Evolutionary conservation across 2,113 vertebrate genomes (phyloP).

Genomic region (Hippotragus niger): DNA sequence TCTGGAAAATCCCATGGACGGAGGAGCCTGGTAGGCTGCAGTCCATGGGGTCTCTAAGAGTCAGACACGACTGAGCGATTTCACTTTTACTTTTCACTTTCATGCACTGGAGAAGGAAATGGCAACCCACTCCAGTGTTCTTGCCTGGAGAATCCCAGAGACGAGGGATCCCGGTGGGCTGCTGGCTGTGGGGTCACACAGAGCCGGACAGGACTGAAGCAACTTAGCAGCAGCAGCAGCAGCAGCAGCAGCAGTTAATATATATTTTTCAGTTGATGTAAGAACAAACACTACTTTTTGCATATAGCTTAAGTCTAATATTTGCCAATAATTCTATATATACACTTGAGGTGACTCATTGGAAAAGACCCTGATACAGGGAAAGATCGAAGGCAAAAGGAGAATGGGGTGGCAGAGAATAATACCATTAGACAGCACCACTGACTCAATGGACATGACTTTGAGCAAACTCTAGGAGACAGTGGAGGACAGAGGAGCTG

Average conservation of each 20-base stretch:
- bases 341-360: neutral
- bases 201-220: rapidly evolving
- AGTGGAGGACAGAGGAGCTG: neutral
- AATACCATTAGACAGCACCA: rapidly evolving
- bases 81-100: too few species aligned
- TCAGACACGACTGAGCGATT: rapidly evolving
- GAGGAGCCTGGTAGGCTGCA: too few species aligned
- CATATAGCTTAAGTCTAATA: neutral
- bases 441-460: neutral
- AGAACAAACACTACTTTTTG: neutral
- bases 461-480: neutral
- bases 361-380: neutral
- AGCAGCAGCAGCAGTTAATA: neutral
- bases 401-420: neutral
- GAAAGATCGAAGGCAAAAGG: neutral
- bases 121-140: too few species aligned
- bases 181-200: rapidly evolving
- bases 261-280: neutral
- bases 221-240: too few species aligned
- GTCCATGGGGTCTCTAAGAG: too few species aligned
- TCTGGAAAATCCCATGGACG: too few species aligned
- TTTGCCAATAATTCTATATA: neutral
- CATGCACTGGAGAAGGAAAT: too few species aligned
- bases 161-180: too few species aligned
- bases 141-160: too few species aligned